These are phyloP conservation scores for Conomelus anceps DNA, from an alignment of 2,888 invertebrate genomes.

Conservation along the genomic window DNA sequence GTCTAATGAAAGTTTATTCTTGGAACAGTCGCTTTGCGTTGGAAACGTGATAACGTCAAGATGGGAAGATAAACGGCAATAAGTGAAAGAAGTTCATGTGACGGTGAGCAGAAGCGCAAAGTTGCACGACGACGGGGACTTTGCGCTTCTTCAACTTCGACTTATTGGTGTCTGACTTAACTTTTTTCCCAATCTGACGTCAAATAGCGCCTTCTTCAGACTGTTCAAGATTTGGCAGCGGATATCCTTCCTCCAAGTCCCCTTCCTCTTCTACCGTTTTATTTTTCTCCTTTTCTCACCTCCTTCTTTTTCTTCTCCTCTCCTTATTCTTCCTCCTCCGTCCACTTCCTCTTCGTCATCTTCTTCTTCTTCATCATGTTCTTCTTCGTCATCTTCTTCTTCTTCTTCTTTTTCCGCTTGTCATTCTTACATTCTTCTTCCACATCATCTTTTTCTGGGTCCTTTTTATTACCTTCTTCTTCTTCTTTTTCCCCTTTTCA, in stretches of 20 bases:
- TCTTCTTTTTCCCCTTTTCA: too few relatives aligned
- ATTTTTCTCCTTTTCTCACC: too few relatives aligned
- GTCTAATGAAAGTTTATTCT: neutral
- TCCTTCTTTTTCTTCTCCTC: neutral
- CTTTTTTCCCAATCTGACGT: neutral
- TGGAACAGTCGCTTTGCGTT: neutral
- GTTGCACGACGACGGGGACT: neutral
- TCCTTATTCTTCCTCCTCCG: neutral
- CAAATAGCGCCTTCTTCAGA: neutral
- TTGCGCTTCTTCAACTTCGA: neutral
- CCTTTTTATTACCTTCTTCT: too few relatives aligned
- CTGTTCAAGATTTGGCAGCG: neutral
- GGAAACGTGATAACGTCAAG: neutral
- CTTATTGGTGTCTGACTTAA: neutral
- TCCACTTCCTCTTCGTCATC: too few relatives aligned
- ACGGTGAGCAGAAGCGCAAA: neutral
- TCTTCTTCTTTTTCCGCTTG: too few relatives aligned
- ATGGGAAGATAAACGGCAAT: neutral
- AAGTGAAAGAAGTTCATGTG: neutral
- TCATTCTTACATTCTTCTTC: too few relatives aligned
- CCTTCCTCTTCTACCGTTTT: too few relatives aligned
- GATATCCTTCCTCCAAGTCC: neutral
- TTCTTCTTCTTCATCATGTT: too few relatives aligned
- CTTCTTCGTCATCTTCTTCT: too few relatives aligned
- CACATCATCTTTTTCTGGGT: too few relatives aligned